phyloP scores from a whole-genome alignment of 2,113 vertebrate species.

The Morphnarchus princeps region DNA sequence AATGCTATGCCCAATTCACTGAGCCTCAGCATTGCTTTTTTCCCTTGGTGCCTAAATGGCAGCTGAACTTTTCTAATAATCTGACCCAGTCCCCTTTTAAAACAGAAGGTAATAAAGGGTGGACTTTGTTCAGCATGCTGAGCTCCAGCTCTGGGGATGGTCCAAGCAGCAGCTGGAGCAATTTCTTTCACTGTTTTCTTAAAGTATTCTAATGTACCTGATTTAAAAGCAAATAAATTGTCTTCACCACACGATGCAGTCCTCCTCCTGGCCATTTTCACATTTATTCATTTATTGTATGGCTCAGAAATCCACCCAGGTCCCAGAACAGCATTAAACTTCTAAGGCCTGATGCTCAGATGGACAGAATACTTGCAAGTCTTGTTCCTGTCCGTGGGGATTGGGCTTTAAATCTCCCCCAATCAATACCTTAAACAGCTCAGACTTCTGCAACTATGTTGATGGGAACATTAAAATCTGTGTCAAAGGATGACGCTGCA shows the following conservation, averaged over 20 bases:
- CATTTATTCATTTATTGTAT: neutral
- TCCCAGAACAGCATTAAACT: neutral
- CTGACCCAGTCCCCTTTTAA: neutral
- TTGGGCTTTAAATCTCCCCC: neutral
- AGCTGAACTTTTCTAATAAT: neutral
- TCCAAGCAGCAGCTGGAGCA: neutral
- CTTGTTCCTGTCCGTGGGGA: neutral
- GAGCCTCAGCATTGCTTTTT: neutral
- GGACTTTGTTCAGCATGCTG: neutral
- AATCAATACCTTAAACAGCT: neutral
- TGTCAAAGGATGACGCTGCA: neutral
- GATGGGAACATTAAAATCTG: neutral
- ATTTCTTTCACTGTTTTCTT: neutral
- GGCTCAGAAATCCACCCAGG: neutral
- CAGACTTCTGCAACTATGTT: neutral
- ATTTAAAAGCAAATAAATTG: constrained; percentile 24
- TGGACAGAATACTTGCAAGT: neutral
- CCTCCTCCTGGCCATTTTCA: constrained; percentile 1
- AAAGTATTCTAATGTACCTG: neutral
- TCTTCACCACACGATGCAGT: neutral
- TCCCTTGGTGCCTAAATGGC: neutral
- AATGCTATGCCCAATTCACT: neutral
- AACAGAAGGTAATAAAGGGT: neutral
- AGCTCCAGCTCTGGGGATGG: neutral
- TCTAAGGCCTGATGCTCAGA: neutral